phyloP scores from a whole-genome alignment of 1,140 invertebrate genomes.

The Caerostris extrusa region DNA sequence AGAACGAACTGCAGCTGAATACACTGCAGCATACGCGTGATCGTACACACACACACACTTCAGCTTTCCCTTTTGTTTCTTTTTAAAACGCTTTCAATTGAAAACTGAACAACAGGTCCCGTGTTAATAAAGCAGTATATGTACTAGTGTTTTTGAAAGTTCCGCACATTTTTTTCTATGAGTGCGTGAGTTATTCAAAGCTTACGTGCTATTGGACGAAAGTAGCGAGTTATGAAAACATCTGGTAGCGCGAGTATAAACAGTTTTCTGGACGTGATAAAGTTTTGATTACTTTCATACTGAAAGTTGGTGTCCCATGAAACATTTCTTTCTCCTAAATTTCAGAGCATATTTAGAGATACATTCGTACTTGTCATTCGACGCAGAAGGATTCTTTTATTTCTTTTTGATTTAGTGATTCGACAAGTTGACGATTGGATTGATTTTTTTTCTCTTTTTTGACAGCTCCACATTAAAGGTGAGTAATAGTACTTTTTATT shows the following conservation, averaged over 20 bases:
- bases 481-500: neutral
- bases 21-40: neutral
- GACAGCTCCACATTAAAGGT: conserved; percentile 5
- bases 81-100: neutral
- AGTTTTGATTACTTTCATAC: conserved; percentile 37
- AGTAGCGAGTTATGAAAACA: conserved; percentile 9
- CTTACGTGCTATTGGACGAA: conserved; percentile 14
- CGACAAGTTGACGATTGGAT: neutral
- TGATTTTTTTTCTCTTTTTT: neutral
- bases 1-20: conserved; percentile 24
- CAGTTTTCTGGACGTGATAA: conserved; percentile 48
- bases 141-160: neutral
- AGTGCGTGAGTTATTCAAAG: neutral
- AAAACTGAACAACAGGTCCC: neutral
- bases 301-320: neutral
- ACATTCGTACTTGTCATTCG: conserved; percentile 9
- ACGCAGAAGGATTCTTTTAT: neutral
- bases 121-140: neutral
- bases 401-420: neutral
- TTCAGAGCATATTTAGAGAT: neutral
- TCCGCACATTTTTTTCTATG: neutral
- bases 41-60: neutral
- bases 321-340: neutral
- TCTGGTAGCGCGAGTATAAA: conserved; percentile 46
- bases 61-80: conserved; percentile 11